Evolutionary conservation across 2,113 vertebrate species (phyloP).

Genomic region (Acanthisitta chloris): DNA sequence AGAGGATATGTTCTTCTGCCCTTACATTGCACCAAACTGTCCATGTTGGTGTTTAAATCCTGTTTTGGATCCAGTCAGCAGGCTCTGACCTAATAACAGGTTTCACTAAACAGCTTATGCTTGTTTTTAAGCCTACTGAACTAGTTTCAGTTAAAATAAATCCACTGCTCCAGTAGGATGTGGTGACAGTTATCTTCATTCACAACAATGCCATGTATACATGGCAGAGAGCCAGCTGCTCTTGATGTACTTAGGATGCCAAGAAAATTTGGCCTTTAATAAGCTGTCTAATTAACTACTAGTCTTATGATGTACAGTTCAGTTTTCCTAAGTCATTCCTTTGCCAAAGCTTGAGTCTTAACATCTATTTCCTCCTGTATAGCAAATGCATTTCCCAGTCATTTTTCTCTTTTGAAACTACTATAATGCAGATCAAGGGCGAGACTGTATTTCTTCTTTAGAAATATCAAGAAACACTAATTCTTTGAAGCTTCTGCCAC

Average conservation of each 20-base stretch:
- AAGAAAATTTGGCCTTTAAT: slow-evolving; percentile 59
- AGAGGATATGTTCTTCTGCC: not conserved
- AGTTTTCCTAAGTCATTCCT: not conserved
- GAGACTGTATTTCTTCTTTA: not conserved
- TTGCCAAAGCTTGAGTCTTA: not conserved
- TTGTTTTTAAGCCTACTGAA: not conserved
- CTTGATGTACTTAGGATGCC: slow-evolving; percentile 34
- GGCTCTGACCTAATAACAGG: not conserved
- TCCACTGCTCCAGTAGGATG: not conserved
- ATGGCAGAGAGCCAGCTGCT: slow-evolving; percentile 41
- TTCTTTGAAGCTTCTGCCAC: not conserved
- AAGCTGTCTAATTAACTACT: slow-evolving; percentile 59
- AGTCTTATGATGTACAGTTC: not conserved
- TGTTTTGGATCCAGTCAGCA: fast-evolving
- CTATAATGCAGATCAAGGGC: not conserved
- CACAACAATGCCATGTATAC: not conserved
- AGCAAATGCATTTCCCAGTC: not conserved
- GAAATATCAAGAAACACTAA: not conserved
- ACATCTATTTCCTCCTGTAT: not conserved
- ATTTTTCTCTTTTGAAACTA: not conserved
- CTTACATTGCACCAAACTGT: not conserved
- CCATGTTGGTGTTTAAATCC: fast-evolving
- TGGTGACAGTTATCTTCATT: not conserved
- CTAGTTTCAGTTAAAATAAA: not conserved
- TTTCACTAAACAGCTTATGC: not conserved